These are phyloP conservation scores for Tyria jacobaeae DNA, from an alignment of 2,888 invertebrate species.

Conservation along the genomic window DNA sequence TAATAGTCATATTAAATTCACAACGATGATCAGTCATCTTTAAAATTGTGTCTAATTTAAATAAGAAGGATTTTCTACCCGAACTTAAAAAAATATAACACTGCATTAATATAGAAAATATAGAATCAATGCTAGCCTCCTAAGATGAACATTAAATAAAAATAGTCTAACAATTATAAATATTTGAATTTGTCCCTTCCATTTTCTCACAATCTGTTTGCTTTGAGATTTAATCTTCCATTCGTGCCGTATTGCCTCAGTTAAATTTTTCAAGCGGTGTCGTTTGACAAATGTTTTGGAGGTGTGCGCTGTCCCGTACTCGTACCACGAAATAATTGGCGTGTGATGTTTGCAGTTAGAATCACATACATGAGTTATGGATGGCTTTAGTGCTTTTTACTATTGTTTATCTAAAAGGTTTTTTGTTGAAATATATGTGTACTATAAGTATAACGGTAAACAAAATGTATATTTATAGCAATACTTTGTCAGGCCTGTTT, in stretches of 20 bases:
- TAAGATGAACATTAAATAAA: background rate
- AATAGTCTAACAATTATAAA: background rate
- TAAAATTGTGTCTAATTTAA: no score
- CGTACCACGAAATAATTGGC: constrained; percentile 62
- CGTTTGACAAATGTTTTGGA: constrained; percentile 74
- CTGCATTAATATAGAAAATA: no score
- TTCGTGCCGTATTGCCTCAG: constrained; percentile 67
- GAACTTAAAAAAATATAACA: no score
- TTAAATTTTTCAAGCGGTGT: constrained; percentile 74
- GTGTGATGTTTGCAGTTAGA: constrained; percentile 50
- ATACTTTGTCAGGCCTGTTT: background rate
- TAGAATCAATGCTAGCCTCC: no score
- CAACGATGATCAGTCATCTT: no score
- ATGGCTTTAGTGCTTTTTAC: constrained; percentile 21
- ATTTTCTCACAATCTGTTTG: constrained; percentile 28
- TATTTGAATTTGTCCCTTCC: constrained; percentile 38
- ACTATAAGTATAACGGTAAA: background rate
- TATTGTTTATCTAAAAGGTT: constrained; percentile 10
- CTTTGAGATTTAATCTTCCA: constrained; percentile 76
- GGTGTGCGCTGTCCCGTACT: constrained; percentile 46
- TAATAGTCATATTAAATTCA: no score
- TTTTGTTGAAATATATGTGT: background rate
- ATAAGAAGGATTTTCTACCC: no score
- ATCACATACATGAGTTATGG: constrained; percentile 46
- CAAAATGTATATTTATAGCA: background rate